A percentile compares a stretch with the other conserved stretches of the same genome.
Conservation (phyloP, 2,113 vertebrate species). For the Pelecanus crispus region DNA sequence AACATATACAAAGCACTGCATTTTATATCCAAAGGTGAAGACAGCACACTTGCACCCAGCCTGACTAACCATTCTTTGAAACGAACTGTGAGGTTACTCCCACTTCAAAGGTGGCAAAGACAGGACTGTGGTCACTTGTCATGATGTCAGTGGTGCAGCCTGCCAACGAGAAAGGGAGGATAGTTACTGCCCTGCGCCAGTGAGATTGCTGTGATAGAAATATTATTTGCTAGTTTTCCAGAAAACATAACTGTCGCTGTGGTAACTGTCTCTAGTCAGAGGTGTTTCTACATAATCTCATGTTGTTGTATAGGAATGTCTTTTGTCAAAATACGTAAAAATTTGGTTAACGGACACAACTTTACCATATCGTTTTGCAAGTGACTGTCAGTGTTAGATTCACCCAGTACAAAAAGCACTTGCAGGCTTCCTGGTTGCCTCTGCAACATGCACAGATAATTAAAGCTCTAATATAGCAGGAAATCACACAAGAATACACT, state of each 20-base stretch:
- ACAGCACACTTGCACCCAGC: background rate
- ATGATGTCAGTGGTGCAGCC: slow-evolving; percentile 92
- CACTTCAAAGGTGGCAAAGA: slow-evolving; percentile 95
- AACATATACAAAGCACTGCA: background rate
- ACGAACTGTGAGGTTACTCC: slow-evolving; percentile 98
- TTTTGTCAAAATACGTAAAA: background rate
- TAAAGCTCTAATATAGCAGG: background rate
- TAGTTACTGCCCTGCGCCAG: background rate
- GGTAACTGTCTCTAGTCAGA: slow-evolving; percentile 6
- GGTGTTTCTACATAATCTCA: background rate
- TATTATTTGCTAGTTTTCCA: background rate
- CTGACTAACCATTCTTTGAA: slow-evolving; percentile 88
- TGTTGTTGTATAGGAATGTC: background rate
- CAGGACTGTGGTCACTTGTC: slow-evolving; percentile 96
- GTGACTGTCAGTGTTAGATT: background rate
- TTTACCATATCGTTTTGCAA: background rate
- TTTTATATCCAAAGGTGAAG: background rate
- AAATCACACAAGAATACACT: background rate
- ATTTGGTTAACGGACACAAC: background rate
- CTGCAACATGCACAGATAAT: background rate
- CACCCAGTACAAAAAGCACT: background rate
- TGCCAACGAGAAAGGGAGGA: slow-evolving; percentile 52
- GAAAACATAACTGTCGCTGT: background rate
- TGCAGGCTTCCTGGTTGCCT: background rate
- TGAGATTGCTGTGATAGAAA: background rate